phyloP scores from a whole-genome alignment of 2,113 vertebrate species.

The Terrapene triunguis region DNA sequence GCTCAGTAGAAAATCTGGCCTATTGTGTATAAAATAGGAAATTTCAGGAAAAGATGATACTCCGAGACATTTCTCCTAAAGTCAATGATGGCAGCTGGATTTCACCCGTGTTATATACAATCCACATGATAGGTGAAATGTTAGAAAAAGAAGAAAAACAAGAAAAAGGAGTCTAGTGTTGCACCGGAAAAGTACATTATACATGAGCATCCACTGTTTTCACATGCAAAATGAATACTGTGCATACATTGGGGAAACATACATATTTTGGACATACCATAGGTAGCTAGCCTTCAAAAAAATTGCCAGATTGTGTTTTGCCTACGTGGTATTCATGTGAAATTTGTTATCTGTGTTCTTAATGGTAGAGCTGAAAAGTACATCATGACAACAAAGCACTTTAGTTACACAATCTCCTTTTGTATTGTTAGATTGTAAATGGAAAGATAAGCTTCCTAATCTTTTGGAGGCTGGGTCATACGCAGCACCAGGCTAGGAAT shows the following conservation, averaged over 20 bases:
- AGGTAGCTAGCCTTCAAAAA: neutral
- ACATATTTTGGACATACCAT: rapidly evolving
- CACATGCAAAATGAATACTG: neutral
- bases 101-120: neutral
- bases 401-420: neutral
- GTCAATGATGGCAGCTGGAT: neutral
- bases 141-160: neutral
- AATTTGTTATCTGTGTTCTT: neutral
- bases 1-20: neutral
- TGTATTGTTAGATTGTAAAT: neutral
- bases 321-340: neutral
- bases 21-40: neutral
- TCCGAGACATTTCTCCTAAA: neutral
- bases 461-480: neutral
- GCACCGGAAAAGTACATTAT: neutral
- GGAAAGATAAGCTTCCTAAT: neutral
- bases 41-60: neutral
- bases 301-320: neutral
- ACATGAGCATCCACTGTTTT: neutral
- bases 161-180: neutral
- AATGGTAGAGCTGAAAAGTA: neutral
- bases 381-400: neutral
- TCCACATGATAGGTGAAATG: neutral
- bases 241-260: neutral
- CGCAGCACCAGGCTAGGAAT: neutral